Percentiles rank a stretch among this genome's conserved stretches.
These are phyloP conservation scores for Tipula helvola DNA, from an alignment of 2,888 invertebrate genomes.

Conservation along the genomic window DNA sequence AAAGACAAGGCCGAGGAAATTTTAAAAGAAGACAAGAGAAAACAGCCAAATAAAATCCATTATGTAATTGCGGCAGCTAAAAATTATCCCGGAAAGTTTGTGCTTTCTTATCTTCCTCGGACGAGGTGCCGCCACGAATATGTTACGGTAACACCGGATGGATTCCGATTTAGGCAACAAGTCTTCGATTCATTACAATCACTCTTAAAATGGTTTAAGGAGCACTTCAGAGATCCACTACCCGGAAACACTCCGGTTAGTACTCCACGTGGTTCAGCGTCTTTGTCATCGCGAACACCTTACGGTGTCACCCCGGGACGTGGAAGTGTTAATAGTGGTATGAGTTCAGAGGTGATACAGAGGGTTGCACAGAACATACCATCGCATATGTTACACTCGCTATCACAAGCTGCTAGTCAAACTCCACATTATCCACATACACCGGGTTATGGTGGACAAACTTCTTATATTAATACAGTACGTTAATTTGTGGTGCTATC, in stretches of 20 bases:
- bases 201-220: constrained; percentile 94
- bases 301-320: constrained; percentile 23
- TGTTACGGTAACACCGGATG: constrained; percentile 82
- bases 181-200: constrained; percentile 62
- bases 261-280: constrained; percentile 49
- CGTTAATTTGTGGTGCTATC: constrained; percentile 24
- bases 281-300: constrained; percentile 20
- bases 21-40: constrained; percentile 78
- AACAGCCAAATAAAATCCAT: constrained; percentile 77
- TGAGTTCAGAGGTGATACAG: constrained; percentile 55
- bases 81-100: constrained; percentile 82
- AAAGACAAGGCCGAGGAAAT: constrained; percentile 80
- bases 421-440: constrained; percentile 61
- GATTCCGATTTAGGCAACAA: constrained; percentile 80
- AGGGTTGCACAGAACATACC: constrained; percentile 58
- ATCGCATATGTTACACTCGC: constrained; percentile 54
- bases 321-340: constrained; percentile 18
- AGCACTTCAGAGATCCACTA: constrained; percentile 87
- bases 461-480: constrained; percentile 59
- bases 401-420: constrained; percentile 58
- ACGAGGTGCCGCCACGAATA: constrained; percentile 81
- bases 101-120: constrained; percentile 86
- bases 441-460: constrained; percentile 45
- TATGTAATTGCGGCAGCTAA: constrained; percentile 76
- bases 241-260: constrained; percentile 56